Evolutionary conservation across 2,113 vertebrate genomes (phyloP).

Genomic region (Heterotis niloticus): DNA sequence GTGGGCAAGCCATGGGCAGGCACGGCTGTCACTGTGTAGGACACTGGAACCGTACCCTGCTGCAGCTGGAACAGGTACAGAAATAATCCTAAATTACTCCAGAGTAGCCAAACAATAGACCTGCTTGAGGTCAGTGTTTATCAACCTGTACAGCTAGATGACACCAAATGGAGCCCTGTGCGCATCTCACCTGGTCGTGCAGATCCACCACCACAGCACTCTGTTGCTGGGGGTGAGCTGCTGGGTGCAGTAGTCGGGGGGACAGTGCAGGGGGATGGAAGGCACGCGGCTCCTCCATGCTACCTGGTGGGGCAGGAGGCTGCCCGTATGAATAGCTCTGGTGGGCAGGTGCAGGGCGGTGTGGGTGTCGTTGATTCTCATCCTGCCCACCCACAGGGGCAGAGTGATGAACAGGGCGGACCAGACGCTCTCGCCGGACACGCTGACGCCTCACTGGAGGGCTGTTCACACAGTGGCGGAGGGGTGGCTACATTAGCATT

Average conservation of each 20-base stretch:
- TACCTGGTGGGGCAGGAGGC: slow-evolving; percentile 59
- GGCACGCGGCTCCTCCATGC: slow-evolving; percentile 87
- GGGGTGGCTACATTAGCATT: not conserved
- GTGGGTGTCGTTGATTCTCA: slow-evolving; percentile 88
- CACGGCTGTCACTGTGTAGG: slow-evolving; percentile 88
- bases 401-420: slow-evolving; percentile 71
- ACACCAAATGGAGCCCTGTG: not conserved
- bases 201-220: slow-evolving; percentile 89
- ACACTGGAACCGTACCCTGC: slow-evolving; percentile 87
- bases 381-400: slow-evolving; percentile 71
- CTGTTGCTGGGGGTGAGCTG: slow-evolving; percentile 85
- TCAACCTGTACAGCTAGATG: not conserved
- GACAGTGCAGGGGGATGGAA: slow-evolving; percentile 90
- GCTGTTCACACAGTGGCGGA: slow-evolving; percentile 50
- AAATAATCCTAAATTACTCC: too few relatives aligned
- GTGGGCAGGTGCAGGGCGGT: slow-evolving; percentile 67
- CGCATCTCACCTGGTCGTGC: slow-evolving; percentile 80
- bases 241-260: slow-evolving; percentile 84
- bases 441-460: slow-evolving; percentile 89
- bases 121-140: not conserved
- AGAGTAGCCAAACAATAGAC: too few relatives aligned
- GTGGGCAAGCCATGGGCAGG: slow-evolving; percentile 86
- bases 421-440: slow-evolving; percentile 80
- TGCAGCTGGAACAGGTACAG: slow-evolving; percentile 69
- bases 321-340: slow-evolving; percentile 70